Base-by-base conservation (phyloP, 2,888 invertebrate genomes). In the Mongoloraphidia duomilia region DNA sequence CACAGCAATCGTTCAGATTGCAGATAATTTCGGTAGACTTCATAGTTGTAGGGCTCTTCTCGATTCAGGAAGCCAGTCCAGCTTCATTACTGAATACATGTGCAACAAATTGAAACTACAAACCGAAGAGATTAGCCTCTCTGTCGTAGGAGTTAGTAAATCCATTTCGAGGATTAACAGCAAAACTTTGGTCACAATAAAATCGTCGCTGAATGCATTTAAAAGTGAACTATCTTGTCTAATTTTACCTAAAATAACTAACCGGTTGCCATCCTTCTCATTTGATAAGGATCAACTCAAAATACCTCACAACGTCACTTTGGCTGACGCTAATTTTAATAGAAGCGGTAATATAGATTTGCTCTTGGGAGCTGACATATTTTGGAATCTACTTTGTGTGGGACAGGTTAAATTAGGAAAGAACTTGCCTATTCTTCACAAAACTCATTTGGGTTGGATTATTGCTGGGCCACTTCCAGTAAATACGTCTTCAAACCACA, bases 391-490 rank as follows among this genome's bases (percentile, higher is more conserved):
- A 10, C 33, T 53, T 17, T 36, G 46, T 33, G 47, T 49, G 33
- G 52, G 51, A 26, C 50, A 52, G 46, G 37, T 51, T n/a, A 49
- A 44, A 33, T 26, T 49, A 17, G 36, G 38, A 3, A 13, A 43
- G 10, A 33, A 43, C n/a, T 11, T 37, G 10, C 42, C 38, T 11
- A 41, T 44, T 10, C 12, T 51, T 8, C 50, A 53, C 37, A 53
- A 53, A 44, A 49, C 49, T 11, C 17, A 41, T 11, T 45, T 52
- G 10, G 49, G 49, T 11, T 52, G 49, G 52, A 38, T 51, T 34
- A 37, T 47, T n/a, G 42, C 46, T 8, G 51, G 51, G 2, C 26
- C n/a, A 13, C 13, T 41, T 9, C 12, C 10, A 2, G 12, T 26
- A 2, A 41, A n/a, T 26, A 6, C 41, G 8, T 9, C 10, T n/a